A percentile compares a stretch with the other conserved stretches of the same genome.
phyloP scores from a whole-genome alignment of 2,888 invertebrate species.

The Tachystola acroxantha region DNA sequence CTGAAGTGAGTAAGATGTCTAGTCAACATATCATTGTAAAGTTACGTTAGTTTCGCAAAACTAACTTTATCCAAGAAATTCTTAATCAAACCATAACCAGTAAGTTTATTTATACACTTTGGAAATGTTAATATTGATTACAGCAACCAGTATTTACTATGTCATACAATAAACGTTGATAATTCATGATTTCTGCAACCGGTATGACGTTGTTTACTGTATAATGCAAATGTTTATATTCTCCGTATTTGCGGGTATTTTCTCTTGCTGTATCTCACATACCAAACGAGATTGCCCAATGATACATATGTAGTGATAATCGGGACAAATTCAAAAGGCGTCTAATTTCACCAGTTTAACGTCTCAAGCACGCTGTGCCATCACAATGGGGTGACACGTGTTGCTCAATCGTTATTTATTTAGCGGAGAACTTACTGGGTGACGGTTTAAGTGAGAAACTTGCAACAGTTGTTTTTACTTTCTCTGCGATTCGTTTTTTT shows the following conservation, averaged over 20 bases:
- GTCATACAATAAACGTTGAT: not conserved
- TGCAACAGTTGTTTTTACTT: not conserved
- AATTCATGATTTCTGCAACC: not conserved
- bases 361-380: slow-evolving; percentile 28
- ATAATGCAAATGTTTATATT: slow-evolving; percentile 10
- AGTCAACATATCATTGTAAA: no score
- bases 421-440: slow-evolving; percentile 27
- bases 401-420: slow-evolving; percentile 57
- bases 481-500: not conserved
- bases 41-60: no score
- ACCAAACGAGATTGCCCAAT: slow-evolving; percentile 43
- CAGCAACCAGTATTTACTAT: no score
- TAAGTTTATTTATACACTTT: no score
- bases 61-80: no score
- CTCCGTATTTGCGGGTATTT: slow-evolving; percentile 12
- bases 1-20: no score
- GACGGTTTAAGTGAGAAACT: slow-evolving; percentile 31
- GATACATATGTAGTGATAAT: slow-evolving; percentile 24
- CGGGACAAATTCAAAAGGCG: slow-evolving; percentile 39
- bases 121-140: no score
- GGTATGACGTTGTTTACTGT: slow-evolving; percentile 1
- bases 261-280: slow-evolving; percentile 29
- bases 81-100: no score
- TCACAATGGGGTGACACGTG: slow-evolving; percentile 47
- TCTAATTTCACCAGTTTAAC: slow-evolving; percentile 38